Conservation (phyloP, 2,797 vertebrate species). For the Lagorchestes hirsutus region DNA sequence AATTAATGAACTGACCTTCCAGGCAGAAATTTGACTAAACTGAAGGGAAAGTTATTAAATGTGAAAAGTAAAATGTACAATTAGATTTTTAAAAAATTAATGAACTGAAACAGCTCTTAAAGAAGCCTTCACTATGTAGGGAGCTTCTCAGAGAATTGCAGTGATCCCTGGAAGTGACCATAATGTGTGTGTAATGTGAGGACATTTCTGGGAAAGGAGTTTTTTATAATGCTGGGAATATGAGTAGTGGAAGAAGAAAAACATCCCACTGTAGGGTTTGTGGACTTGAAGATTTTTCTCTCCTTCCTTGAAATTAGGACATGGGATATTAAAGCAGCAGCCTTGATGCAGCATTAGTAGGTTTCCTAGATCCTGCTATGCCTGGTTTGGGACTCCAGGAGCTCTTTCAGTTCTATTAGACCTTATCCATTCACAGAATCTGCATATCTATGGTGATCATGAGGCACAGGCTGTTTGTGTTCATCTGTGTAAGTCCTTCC, state of each 20-base stretch:
- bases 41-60: background rate
- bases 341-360: background rate
- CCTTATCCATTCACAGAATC: background rate
- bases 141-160: background rate
- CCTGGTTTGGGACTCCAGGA: background rate
- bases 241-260: background rate
- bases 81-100: background rate
- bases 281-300: background rate
- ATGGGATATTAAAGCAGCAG: background rate
- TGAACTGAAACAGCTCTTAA: background rate
- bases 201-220: background rate
- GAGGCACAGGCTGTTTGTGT: background rate
- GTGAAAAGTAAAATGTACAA: background rate
- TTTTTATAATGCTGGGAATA: background rate
- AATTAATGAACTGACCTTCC: background rate
- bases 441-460: background rate
- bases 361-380: background rate
- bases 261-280: background rate
- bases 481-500: background rate
- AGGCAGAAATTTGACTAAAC: background rate
- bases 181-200: background rate
- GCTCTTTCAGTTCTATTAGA: background rate
- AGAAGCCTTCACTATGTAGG: background rate
- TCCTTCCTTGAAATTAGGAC: background rate
- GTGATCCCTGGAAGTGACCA: background rate